Percentiles rank a stretch among this genome's conserved stretches.
Evolutionary conservation across 2,797 vertebrate genomes (phyloP).

Genomic region (Melanotaenia trifasciata): DNA sequence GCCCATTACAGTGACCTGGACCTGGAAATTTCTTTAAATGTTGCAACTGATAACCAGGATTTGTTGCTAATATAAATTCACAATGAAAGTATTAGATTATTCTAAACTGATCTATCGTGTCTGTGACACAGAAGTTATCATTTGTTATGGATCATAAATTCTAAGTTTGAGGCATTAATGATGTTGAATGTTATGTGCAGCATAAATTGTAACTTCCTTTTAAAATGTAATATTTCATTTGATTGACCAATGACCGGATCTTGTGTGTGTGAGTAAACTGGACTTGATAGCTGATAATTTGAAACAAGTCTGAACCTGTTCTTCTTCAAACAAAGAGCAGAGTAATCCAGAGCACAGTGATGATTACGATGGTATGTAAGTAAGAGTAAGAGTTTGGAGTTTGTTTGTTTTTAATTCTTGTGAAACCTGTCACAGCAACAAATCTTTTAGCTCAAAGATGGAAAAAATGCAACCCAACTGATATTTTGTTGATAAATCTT

Average conservation of each 20-base stretch:
- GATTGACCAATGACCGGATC: background rate
- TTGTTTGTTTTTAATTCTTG: background rate
- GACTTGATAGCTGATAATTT: too few species aligned
- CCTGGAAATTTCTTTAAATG: constrained; percentile 25
- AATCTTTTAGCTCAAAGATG: too few species aligned
- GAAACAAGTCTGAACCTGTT: background rate
- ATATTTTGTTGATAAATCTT: too few species aligned
- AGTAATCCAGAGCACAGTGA: background rate
- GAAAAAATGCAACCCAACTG: background rate
- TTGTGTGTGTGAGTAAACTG: background rate
- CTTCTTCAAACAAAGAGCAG: background rate
- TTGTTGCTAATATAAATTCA: background rate
- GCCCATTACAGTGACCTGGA: constrained; percentile 33
- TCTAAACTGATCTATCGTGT: background rate
- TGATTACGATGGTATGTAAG: too few species aligned
- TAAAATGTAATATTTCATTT: background rate
- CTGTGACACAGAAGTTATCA: background rate
- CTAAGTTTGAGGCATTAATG: background rate
- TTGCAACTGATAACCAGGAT: background rate
- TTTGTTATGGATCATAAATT: background rate
- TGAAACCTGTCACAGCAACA: too few species aligned
- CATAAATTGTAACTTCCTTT: background rate
- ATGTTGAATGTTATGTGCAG: background rate
- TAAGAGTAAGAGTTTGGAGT: too few species aligned
- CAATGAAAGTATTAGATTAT: background rate